These are phyloP conservation scores for Electrophaes corylata DNA, from an alignment of 2,888 invertebrate genomes.

Conservation along the genomic window DNA sequence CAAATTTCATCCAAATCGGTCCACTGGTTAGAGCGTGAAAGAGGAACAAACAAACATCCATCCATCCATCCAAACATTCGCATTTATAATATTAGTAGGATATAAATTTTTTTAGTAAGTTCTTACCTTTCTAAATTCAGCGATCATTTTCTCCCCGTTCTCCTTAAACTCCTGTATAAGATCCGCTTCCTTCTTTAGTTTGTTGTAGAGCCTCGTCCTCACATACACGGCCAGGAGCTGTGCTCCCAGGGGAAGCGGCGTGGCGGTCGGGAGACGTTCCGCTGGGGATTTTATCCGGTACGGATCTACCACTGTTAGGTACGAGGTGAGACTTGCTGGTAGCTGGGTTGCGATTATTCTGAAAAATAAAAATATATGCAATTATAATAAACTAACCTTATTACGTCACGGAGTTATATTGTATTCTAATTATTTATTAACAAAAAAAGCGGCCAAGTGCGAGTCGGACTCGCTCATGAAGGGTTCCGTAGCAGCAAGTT, in stretches of 20 bases:
- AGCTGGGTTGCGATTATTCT: constrained; percentile 93
- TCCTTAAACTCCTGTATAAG: constrained; percentile 67
- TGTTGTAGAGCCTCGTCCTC: constrained; percentile 84
- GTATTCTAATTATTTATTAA: too few species aligned
- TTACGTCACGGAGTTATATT: too few species aligned
- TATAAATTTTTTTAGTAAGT: not conserved
- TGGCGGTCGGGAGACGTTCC: constrained; percentile 86
- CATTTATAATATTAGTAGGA: too few species aligned
- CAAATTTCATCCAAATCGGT: too few species aligned
- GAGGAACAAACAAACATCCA: too few species aligned
- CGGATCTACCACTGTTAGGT: constrained; percentile 92
- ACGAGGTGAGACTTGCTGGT: constrained; percentile 89
- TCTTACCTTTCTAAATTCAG: constrained; percentile 70
- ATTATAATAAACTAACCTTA: too few species aligned
- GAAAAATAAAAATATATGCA: constrained; percentile 15
- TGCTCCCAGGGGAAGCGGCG: constrained; percentile 91
- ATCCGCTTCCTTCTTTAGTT: constrained; percentile 68
- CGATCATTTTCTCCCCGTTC: constrained; percentile 74
- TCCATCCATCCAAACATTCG: too few species aligned
- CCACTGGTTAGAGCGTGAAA: too few species aligned
- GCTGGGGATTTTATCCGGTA: constrained; percentile 93
- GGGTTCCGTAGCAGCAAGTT: too few species aligned
- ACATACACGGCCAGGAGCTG: constrained; percentile 92
- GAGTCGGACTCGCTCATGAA: too few species aligned
- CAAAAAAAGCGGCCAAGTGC: too few species aligned